Conservation (phyloP, 1,140 invertebrate species). For the Drosophila jambulina region DNA sequence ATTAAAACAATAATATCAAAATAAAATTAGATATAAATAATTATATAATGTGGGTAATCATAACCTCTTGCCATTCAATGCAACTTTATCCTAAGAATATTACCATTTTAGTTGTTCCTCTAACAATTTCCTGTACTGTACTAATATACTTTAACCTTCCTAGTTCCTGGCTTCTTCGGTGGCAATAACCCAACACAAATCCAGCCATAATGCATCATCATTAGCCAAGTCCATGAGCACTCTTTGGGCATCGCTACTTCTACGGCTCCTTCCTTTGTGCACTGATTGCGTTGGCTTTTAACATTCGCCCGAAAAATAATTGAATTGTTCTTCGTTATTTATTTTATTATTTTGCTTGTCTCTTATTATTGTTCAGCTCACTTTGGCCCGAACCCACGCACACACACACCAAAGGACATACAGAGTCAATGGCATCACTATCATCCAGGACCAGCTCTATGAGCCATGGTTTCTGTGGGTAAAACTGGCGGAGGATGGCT, state of each 20-base stretch:
- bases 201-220: slow-evolving; percentile 68
- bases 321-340: slow-evolving; percentile 83
- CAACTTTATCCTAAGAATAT: background rate
- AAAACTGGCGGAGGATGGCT: background rate
- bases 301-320: slow-evolving; percentile 71
- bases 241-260: slow-evolving; percentile 30
- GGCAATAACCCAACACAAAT: slow-evolving; percentile 24
- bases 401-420: background rate
- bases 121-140: too few relatives aligned
- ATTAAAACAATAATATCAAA: background rate
- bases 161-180: background rate
- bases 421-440: slow-evolving; percentile 47
- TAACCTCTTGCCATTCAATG: background rate
- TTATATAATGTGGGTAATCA: too few relatives aligned
- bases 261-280: slow-evolving; percentile 6
- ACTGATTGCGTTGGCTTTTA: slow-evolving; percentile 71
- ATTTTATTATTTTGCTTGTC: slow-evolving; percentile 83
- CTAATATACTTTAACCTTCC: background rate
- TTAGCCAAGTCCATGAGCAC: slow-evolving; percentile 47
- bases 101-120: background rate
- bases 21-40: background rate
- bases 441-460: slow-evolving; percentile 38
- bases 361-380: slow-evolving; percentile 77
- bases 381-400: slow-evolving; percentile 31
- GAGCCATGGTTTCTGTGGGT: slow-evolving; percentile 58